phyloP scores from a whole-genome alignment of 2,888 invertebrate species.

The Xestia xanthographa region DNA sequence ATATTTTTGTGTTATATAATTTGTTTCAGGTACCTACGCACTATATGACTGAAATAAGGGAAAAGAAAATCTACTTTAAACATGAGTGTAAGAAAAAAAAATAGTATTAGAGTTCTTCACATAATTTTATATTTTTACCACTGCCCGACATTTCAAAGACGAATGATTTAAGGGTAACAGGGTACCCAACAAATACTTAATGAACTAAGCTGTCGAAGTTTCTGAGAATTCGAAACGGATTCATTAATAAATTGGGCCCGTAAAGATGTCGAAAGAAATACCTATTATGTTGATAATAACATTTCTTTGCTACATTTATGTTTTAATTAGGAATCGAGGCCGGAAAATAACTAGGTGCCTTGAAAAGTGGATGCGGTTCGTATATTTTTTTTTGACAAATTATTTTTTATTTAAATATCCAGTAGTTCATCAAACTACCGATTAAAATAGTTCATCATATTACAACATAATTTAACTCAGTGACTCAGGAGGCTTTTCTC shows the following conservation, averaged over 20 bases:
- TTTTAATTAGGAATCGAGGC: slow-evolving; percentile 15
- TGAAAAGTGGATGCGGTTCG: not conserved
- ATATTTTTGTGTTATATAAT: slow-evolving; percentile 44
- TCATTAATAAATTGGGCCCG: slow-evolving; percentile 53
- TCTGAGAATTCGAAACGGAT: slow-evolving; percentile 45
- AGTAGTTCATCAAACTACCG: not conserved
- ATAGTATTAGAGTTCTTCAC: not conserved
- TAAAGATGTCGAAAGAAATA: slow-evolving; percentile 39
- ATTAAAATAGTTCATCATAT: not conserved
- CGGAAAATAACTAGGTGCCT: not conserved
- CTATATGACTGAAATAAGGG: slow-evolving; percentile 41
- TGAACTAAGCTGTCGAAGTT: slow-evolving; percentile 57
- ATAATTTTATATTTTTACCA: not conserved
- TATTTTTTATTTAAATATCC: not conserved
- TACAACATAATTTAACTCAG: not conserved
- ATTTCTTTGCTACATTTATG: slow-evolving; percentile 26
- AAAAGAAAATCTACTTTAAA: slow-evolving; percentile 15
- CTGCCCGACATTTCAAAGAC: slow-evolving; percentile 11
- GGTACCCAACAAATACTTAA: slow-evolving; percentile 56
- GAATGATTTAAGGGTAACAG: slow-evolving; percentile 44
- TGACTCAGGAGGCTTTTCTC: not conserved
- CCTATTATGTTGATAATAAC: slow-evolving; percentile 28
- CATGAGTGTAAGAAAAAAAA: not conserved
- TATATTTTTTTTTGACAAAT: not conserved
- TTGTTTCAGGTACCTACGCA: slow-evolving; percentile 64